These are phyloP conservation scores for Drosophila baimaii DNA, from an alignment of 1,140 invertebrate species.

Conservation along the genomic window DNA sequence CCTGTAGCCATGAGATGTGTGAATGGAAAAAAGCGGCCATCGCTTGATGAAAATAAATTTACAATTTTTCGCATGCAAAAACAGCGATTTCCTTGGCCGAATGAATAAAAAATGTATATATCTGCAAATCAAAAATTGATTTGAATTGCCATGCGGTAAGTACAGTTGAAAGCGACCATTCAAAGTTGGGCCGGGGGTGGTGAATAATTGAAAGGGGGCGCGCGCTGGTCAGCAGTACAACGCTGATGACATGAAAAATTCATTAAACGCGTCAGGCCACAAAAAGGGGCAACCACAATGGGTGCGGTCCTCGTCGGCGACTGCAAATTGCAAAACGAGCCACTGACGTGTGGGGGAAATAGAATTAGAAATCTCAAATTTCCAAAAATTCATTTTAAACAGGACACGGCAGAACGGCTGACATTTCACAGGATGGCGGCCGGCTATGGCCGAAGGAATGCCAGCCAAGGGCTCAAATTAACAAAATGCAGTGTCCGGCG, in stretches of 20 bases:
- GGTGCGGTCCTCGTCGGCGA: conserved; percentile 28
- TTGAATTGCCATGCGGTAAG: conserved; percentile 77
- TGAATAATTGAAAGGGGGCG: conserved; percentile 47
- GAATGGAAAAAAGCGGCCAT: conserved; percentile 17
- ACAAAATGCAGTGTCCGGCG: conserved; percentile 21
- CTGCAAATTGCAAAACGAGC: conserved; percentile 42
- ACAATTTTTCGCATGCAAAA: conserved; percentile 56
- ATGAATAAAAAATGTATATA: conserved; percentile 54
- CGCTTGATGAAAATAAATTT: conserved; percentile 48
- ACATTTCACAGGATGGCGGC: conserved; percentile 1
- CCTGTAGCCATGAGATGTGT: not conserved
- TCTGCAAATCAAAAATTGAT: conserved; percentile 78
- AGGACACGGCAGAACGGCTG: not conserved
- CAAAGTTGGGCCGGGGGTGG: conserved; percentile 12
- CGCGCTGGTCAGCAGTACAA: conserved; percentile 27
- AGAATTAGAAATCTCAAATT: conserved; percentile 47
- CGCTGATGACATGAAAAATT: conserved; percentile 72
- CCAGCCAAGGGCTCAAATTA: conserved; percentile 20
- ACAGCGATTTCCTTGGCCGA: conserved; percentile 24
- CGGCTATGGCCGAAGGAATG: conserved; percentile 3
- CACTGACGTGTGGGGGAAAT: conserved; percentile 15
- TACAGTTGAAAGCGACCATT: conserved; percentile 57
- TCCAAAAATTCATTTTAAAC: conserved; percentile 22
- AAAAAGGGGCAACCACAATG: conserved; percentile 54
- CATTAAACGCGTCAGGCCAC: conserved; percentile 74